Percentiles rank a stretch among this genome's conserved stretches.
Conservation (phyloP, 1,140 invertebrate species). For the Agrypnia vestita region DNA sequence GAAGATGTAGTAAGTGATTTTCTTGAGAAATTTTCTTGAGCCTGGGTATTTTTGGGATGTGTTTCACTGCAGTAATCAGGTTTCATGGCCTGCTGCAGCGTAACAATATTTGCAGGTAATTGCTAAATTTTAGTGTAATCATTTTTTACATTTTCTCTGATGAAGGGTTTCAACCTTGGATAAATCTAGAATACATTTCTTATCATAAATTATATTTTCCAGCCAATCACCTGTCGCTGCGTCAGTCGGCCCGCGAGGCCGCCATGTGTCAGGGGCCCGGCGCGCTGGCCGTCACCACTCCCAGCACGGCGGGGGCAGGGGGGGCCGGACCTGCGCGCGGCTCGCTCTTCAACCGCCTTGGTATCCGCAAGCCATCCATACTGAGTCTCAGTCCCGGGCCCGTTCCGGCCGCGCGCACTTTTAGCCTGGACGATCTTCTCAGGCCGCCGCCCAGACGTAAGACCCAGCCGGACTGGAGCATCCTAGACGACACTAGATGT, state of each 20-base stretch:
- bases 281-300: conserved; percentile 62
- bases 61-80: too few species aligned
- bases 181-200: too few species aligned
- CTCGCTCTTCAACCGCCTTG: conserved; percentile 82
- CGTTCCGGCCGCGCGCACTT: conserved; percentile 78
- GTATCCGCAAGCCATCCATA: conserved; percentile 86
- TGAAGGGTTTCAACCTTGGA: neutral
- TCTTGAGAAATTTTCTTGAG: neutral
- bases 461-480: conserved; percentile 58
- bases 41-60: too few species aligned
- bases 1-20: neutral
- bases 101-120: neutral
- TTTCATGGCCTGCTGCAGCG: neutral
- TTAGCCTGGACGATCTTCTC: conserved; percentile 88
- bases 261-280: conserved; percentile 14
- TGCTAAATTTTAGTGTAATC: too few species aligned
- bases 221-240: conserved; percentile 63
- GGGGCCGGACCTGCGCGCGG: conserved; percentile 68
- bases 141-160: neutral
- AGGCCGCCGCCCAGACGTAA: conserved; percentile 83
- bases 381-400: conserved; percentile 75
- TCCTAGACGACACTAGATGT: neutral
- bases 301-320: conserved; percentile 63
- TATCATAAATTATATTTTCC: conserved; percentile 22
- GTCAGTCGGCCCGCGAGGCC: conserved; percentile 59